Conservation (phyloP, 2,888 invertebrate genomes). For the Oeneis ivallda region DNA sequence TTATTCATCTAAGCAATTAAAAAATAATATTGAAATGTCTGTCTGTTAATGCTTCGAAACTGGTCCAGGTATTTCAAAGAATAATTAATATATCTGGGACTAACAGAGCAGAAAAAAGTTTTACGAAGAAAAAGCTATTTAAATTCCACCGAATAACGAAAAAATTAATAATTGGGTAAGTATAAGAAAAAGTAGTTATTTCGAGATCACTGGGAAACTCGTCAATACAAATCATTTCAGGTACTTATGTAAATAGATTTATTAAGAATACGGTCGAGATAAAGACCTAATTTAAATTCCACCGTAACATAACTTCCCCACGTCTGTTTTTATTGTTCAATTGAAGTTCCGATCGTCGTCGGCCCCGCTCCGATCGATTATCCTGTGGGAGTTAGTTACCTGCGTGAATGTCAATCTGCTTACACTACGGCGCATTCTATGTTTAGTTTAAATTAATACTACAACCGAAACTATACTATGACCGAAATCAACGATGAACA, state of each 20-base stretch:
- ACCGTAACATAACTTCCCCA: background rate
- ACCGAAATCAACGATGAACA: background rate
- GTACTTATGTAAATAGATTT: too few species aligned
- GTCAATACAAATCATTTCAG: too few species aligned
- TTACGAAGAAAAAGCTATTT: too few species aligned
- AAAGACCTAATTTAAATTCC: background rate
- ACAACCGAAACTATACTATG: too few species aligned
- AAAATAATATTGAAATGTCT: too few species aligned
- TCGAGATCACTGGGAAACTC: background rate
- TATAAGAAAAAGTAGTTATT: background rate
- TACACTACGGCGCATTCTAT: too few species aligned
- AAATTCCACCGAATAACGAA: background rate
- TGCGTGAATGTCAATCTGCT: background rate
- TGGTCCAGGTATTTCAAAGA: background rate
- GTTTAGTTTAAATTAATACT: too few species aligned
- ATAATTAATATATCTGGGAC: too few species aligned
- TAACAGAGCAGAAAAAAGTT: too few species aligned
- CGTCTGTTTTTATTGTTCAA: slow-evolving; percentile 4
- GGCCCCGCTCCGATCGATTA: slow-evolving; percentile 4
- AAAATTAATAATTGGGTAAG: background rate
- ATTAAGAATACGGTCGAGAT: too few species aligned
- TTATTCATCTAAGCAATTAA: too few species aligned
- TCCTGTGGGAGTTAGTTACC: background rate
- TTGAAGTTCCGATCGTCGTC: too few species aligned
- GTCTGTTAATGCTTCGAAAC: background rate